phyloP scores from a whole-genome alignment of 1,140 invertebrate species.

The Eufriesea mexicana region DNA sequence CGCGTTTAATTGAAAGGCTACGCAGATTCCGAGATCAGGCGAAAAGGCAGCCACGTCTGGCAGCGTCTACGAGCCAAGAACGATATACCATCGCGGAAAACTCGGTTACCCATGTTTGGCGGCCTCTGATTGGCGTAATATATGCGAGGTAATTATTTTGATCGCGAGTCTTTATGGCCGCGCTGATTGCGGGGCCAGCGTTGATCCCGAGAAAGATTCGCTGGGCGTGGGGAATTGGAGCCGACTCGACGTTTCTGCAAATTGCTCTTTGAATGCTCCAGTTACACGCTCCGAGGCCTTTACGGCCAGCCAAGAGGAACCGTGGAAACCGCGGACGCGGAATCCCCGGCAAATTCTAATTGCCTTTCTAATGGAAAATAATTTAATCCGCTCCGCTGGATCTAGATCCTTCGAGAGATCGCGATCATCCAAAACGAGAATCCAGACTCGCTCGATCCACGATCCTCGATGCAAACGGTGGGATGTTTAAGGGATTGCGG shows the following conservation, averaged over 20 bases:
- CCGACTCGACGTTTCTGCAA: constrained; percentile 61
- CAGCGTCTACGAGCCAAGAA: background rate
- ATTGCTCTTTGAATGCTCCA: constrained; percentile 63
- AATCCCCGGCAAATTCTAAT: constrained; percentile 34
- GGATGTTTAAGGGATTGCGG: background rate
- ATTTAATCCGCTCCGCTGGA: constrained; percentile 40
- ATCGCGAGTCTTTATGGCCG: constrained; percentile 49
- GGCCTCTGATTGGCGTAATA: constrained; percentile 39
- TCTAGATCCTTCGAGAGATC: background rate
- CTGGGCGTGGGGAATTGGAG: constrained; percentile 57
- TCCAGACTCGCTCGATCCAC: background rate
- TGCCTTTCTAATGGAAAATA: constrained; percentile 53
- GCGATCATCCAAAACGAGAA: background rate
- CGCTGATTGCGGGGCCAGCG: constrained; percentile 2
- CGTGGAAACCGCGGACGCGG: constrained; percentile 24
- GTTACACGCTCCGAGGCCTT: constrained; percentile 49
- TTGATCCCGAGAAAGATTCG: constrained; percentile 54
- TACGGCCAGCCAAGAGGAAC: constrained; percentile 25
- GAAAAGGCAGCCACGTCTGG: too few relatives aligned
- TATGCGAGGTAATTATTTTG: constrained; percentile 59
- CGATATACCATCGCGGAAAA: constrained; percentile 27
- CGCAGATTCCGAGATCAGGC: too few relatives aligned
- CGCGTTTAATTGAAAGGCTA: too few relatives aligned
- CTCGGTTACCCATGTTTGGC: constrained; percentile 21
- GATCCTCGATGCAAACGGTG: too few relatives aligned